Evolutionary conservation across 2,888 invertebrate genomes (phyloP).

Genomic region (Cheilosia vernalis): DNA sequence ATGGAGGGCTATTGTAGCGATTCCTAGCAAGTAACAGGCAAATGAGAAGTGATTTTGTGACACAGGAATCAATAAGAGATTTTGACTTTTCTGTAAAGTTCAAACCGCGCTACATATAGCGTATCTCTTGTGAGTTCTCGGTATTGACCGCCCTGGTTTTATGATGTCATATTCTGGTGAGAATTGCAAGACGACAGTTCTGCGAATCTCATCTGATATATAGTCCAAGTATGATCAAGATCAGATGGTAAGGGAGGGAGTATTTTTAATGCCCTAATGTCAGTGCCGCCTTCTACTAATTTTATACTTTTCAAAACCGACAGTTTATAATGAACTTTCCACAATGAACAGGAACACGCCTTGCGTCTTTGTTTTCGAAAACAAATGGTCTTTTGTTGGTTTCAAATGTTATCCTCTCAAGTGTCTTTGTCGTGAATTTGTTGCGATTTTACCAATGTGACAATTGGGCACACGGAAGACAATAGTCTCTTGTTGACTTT

Average conservation of each 20-base stretch:
- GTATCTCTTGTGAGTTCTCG: slow-evolving; percentile 9
- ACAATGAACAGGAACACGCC: neutral
- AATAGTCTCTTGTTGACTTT: slow-evolving; percentile 3
- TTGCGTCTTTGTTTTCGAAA: neutral
- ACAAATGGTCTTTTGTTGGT: slow-evolving; percentile 5
- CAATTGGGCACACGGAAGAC: neutral
- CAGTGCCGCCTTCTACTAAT: neutral
- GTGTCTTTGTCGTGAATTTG: neutral
- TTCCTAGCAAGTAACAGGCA: slow-evolving; percentile 51
- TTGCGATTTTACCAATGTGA: neutral
- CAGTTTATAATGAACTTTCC: neutral
- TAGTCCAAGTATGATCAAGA: no score
- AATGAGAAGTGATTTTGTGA: slow-evolving; percentile 8
- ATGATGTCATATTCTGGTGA: no score
- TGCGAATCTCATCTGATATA: no score
- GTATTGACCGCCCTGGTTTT: neutral
- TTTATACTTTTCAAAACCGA: neutral
- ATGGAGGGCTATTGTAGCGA: neutral
- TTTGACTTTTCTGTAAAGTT: neutral
- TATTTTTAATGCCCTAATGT: neutral
- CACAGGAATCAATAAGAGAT: neutral
- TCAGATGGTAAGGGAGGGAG: no score
- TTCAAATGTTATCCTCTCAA: slow-evolving; percentile 13
- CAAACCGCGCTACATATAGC: neutral
- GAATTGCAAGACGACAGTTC: no score